phyloP scores from a whole-genome alignment of 2,888 invertebrate genomes.

The Corbicula japonica region DNA sequence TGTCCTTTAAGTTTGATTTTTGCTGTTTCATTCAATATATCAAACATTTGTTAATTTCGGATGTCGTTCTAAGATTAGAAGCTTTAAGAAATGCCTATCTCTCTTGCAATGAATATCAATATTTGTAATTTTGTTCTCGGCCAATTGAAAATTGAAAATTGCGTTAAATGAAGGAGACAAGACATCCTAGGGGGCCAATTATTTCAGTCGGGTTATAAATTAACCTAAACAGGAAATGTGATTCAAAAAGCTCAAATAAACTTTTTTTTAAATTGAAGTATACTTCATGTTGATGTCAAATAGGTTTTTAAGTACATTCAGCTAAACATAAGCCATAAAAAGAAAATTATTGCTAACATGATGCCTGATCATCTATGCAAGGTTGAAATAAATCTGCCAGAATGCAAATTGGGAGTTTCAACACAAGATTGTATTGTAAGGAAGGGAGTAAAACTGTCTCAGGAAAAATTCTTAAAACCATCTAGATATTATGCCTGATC shows the following conservation, averaged over 20 bases:
- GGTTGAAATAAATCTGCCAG: no score
- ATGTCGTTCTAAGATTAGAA: not conserved
- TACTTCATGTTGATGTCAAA: no score
- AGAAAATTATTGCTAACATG: no score
- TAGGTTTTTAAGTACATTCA: no score
- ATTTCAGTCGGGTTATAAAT: conserved; percentile 15
- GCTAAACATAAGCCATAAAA: no score
- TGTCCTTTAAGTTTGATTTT: conserved; percentile 3
- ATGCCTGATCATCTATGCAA: no score
- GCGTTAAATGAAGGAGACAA: not conserved
- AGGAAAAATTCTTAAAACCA: no score
- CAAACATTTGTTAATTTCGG: not conserved
- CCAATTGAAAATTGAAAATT: conserved; percentile 3
- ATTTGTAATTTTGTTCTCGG: conserved; percentile 1
- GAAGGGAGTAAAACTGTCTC: no score
- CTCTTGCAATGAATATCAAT: conserved; percentile 9
- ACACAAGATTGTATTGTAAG: no score
- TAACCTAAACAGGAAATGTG: not conserved
- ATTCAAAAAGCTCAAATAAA: not conserved
- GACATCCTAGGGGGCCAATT: conserved; percentile 20
- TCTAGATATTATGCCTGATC: no score
- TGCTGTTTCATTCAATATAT: conserved; percentile 13
- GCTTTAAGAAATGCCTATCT: conserved; percentile 1
- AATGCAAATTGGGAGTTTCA: no score
- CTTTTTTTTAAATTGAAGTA: no score